Percentiles rank a stretch among this genome's conserved stretches.
These are phyloP conservation scores for Andrena praecox DNA, from an alignment of 2,888 invertebrate genomes.

Conservation along the genomic window DNA sequence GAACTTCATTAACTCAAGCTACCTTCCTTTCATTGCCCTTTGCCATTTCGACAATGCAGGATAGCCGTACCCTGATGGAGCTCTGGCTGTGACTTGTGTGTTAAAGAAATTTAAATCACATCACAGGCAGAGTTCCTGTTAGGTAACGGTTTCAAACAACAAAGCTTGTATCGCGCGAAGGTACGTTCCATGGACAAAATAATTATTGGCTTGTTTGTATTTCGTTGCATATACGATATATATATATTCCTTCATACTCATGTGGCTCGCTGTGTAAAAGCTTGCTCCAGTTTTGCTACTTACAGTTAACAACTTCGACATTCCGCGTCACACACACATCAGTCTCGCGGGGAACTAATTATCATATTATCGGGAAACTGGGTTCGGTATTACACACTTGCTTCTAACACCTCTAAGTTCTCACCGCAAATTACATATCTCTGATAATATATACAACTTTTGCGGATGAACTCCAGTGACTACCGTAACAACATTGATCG, in stretches of 20 bases:
- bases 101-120: constrained; percentile 87
- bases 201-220: constrained; percentile 54
- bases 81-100: constrained; percentile 94
- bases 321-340: background rate
- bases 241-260: background rate
- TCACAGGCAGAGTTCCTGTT: constrained; percentile 99
- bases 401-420: constrained; percentile 18
- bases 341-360: background rate
- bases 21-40: constrained; percentile 55
- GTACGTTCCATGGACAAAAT: constrained; percentile 67
- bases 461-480: too few relatives aligned
- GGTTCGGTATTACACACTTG: constrained; percentile 15
- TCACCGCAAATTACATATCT: background rate
- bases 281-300: background rate
- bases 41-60: constrained; percentile 60
- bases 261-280: background rate
- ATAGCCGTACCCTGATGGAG: constrained; percentile 87
- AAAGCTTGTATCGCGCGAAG: constrained; percentile 67
- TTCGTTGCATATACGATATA: background rate
- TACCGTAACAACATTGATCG: too few relatives aligned
- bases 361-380: constrained; percentile 1
- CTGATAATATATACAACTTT: too few relatives aligned
- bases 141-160: constrained; percentile 84
- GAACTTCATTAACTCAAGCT: constrained; percentile 33
- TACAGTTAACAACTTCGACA: background rate